Evolutionary conservation across 2,113 vertebrate genomes (phyloP), one percentile per base, ranked within the genome.

Genomic region (Lophotis ruficrista): DNA sequence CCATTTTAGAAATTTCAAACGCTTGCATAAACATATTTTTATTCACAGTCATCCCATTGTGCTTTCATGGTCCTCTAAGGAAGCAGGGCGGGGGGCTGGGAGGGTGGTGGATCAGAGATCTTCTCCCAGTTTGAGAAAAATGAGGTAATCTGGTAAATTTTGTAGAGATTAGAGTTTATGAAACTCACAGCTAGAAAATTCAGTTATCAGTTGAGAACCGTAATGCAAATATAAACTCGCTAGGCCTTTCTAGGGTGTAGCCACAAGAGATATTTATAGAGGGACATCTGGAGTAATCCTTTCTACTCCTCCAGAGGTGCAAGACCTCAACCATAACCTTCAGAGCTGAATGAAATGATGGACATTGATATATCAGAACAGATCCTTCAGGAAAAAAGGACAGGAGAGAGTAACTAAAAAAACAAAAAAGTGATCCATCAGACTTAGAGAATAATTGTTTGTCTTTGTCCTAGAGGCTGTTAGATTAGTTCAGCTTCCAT

Each of bases 401-500:
- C 30, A 70, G 4, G 5, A 85, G 7, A 25, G 2, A 47, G 7
- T 17, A 38, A 41, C 14, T 19, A 45, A 65, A 27, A 47, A 35
- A 31, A 43, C 24, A 14, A 47, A 43, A 58, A 37, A 9, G 4
- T 21, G 5, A 86, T 80, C 70, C 41, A 66, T 88, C 75, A 80
- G 71, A 80, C 27, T 90, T 83, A 73, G 19, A 68, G n/a, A 51
- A 91, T 64, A 91, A 96, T 81, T 83, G 43, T 95, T 95, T 97
- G 43, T 73, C 79, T 90, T 90, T 94, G 69, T 83, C 84, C 94
- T 56, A 78, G 77, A 95, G 11, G 9, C 30, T 89, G 60, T 89
- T 90, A 94, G 72, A 95, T 89, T 93, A 91, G 87, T 93, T 96
- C 89, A 91, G 72, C 65, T 92, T 96, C 83, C 81, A 87, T 93